Percentiles rank a stretch among this genome's conserved stretches.
phyloP scores from a whole-genome alignment of 2,797 vertebrate species.

The Urocyon cinereoargenteus region DNA sequence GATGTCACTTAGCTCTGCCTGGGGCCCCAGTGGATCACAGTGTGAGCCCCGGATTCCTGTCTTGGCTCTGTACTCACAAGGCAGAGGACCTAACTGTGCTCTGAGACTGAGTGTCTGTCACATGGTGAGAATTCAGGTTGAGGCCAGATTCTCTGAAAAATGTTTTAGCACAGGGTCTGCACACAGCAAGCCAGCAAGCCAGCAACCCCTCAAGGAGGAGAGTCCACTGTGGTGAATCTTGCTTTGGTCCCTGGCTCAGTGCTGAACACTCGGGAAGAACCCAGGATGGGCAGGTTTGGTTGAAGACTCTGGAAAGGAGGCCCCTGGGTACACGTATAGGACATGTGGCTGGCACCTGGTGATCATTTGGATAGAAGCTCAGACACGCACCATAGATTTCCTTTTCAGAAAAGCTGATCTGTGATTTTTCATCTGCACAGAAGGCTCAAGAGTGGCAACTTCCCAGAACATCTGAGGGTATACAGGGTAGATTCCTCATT shows the following conservation, averaged over 20 bases:
- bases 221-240: background rate
- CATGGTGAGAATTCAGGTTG: background rate
- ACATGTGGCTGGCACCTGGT: background rate
- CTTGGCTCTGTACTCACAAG: background rate
- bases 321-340: background rate
- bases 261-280: background rate
- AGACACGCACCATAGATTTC: background rate
- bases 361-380: background rate
- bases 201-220: background rate
- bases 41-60: background rate
- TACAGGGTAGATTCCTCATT: background rate
- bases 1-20: background rate
- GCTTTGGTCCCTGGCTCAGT: background rate
- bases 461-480: background rate
- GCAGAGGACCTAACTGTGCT: background rate
- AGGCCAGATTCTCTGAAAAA: background rate
- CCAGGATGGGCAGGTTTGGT: background rate
- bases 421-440: background rate
- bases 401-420: background rate
- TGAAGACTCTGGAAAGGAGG: background rate
- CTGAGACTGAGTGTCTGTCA: background rate
- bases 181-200: background rate
- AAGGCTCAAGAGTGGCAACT: background rate
- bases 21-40: background rate
- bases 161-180: background rate